Base-by-base conservation (phyloP, 1,140 invertebrate species). In the Contarinia nasturtii region DNA sequence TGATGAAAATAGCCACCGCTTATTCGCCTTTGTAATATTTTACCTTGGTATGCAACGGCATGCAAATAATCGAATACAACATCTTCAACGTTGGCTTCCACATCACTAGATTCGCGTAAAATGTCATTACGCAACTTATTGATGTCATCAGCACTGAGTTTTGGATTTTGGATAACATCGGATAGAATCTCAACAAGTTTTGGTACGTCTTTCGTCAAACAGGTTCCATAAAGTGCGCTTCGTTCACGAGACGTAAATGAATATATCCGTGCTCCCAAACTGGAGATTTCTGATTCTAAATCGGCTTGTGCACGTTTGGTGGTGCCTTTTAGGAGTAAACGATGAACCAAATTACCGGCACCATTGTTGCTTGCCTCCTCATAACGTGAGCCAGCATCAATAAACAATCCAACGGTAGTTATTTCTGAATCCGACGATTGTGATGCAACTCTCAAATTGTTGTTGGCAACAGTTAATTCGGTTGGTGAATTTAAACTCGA, bases 271-370 rank as follows among this genome's bases (percentile, higher is more conserved):
- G 94, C 94, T 33, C 96, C 96, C 77, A 98, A 88, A 59, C 98
- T 97, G 68, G 99, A 96, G 48, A 99, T 90, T 71, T 98, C 91
- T 27, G 98, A 68, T 67, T 98, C 96, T 46, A 99, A 69, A 58
- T 93, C 86, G 17, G 82, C 88, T 69, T 98, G 93, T 3, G 87
- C 88, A 46, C 96, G 70, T 62, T 93, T 95, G 15, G 79, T 72
- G 37, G 96, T 98, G 43, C 96, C 95, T 84, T 99, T 99, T 63
- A 99, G 99, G 47, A 92, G 89, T 95, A 99, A 98, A 63, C 99
- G 96, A 70, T 99, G 96, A 63, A 99, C 75, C 58, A 98, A 99
- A 68, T 99, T 96, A 15, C 95, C 95, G 38, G 95, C 92, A 48
- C 96, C 96, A 76, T 99, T 99, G 64, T 90, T 98, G 52, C 80